Conservation (phyloP, 2,113 vertebrate genomes). For the Erythrocercus mccallii region DNA sequence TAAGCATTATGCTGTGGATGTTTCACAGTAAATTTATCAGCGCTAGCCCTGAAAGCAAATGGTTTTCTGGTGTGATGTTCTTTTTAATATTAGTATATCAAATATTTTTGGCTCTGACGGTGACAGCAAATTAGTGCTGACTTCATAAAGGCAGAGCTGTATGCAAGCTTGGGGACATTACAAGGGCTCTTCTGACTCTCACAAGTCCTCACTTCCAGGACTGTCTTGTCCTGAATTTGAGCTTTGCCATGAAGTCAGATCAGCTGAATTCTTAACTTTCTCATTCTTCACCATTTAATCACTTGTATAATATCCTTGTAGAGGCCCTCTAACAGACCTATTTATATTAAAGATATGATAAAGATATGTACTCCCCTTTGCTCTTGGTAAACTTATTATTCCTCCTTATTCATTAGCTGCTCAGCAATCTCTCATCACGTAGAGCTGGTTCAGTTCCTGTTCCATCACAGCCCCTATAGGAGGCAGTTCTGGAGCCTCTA, state of each 20-base stretch:
- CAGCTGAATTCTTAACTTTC: background rate
- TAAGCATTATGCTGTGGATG: background rate
- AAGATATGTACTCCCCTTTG: background rate
- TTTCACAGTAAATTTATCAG: conserved; percentile 39
- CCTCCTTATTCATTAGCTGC: background rate
- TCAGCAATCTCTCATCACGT: background rate
- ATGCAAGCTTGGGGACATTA: background rate
- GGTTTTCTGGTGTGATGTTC: background rate
- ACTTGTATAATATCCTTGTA: rapidly evolving
- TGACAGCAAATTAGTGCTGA: conserved; percentile 6
- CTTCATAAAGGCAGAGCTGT: background rate
- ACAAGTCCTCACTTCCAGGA: background rate
- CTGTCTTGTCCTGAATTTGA: background rate
- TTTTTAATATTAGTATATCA: conserved; percentile 13
- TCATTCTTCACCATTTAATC: background rate
- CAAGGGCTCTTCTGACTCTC: background rate
- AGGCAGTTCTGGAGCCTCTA: background rate
- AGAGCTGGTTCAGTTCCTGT: background rate
- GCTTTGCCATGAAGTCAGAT: background rate
- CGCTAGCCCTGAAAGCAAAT: background rate
- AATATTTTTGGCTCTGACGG: conserved; percentile 15
- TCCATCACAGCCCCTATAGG: no score
- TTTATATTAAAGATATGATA: background rate
- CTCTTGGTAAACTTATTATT: background rate
- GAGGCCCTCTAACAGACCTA: background rate